Conservation (phyloP, 2,888 invertebrate species). For the Yponomeuta malinellus region DNA sequence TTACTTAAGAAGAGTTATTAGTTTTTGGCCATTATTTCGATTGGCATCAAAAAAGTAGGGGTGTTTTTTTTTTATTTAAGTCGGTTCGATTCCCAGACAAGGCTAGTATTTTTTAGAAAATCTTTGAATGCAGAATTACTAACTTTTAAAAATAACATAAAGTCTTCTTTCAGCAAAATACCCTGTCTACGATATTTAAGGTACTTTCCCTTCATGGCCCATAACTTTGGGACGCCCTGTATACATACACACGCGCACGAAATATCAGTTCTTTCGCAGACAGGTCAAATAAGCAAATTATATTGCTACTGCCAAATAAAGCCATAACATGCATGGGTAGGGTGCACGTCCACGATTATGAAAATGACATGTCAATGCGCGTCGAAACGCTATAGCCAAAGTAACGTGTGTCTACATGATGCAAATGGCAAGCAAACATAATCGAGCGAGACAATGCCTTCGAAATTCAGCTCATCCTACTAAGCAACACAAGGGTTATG, state of each 20-base stretch:
- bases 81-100: too few relatives aligned
- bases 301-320: neutral
- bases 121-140: too few relatives aligned
- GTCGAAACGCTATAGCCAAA: neutral
- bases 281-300: neutral
- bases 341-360: constrained; percentile 37
- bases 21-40: too few relatives aligned
- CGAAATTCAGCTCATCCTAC: neutral
- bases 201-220: too few relatives aligned
- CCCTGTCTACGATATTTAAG: too few relatives aligned
- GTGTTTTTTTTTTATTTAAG: too few relatives aligned
- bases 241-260: neutral
- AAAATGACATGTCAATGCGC: constrained; percentile 49
- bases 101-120: too few relatives aligned
- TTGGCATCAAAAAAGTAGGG: too few relatives aligned
- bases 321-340: neutral
- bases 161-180: too few relatives aligned
- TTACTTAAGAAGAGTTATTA: too few relatives aligned
- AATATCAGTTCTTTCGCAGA: neutral
- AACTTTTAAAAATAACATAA: too few relatives aligned
- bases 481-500: neutral
- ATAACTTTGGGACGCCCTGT: too few relatives aligned
- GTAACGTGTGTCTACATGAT: neutral
- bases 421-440: neutral
- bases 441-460: neutral